These are phyloP conservation scores for Actinernus sp. DNA, from an alignment of 92 coral and sea anemone genomes.

Conservation along the genomic window DNA sequence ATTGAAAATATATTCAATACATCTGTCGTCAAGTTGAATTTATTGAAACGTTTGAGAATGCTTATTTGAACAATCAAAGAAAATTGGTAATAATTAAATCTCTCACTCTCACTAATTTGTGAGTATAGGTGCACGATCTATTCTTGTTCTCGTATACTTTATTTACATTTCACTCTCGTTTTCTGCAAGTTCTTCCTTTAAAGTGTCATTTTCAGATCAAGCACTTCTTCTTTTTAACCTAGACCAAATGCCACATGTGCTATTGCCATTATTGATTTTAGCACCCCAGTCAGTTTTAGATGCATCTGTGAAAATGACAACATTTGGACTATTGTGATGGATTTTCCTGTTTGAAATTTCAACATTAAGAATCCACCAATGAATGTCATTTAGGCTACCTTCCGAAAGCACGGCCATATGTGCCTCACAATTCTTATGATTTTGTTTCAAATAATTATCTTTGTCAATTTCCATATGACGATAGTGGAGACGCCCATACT, in stretches of 20 bases:
- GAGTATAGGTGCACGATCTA: no score
- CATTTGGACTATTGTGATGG: constrained; percentile 9
- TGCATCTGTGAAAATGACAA: constrained; percentile 47
- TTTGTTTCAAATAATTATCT: constrained; percentile 14
- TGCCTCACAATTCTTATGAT: constrained; percentile 40
- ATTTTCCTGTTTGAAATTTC: constrained; percentile 22
- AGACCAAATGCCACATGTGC: constrained; percentile 46
- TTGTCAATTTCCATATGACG: constrained; percentile 44
- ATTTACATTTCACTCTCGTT: no score
- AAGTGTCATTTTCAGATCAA: no score
- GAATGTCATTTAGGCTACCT: constrained; percentile 27
- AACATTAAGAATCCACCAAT: constrained; percentile 44
- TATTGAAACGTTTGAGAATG: no score
- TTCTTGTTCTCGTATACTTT: no score
- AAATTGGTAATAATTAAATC: no score
- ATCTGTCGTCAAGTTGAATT: no score
- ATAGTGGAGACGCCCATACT: constrained; percentile 50
- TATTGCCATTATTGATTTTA: constrained; percentile 18
- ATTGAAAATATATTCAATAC: no score
- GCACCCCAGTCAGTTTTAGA: constrained; percentile 68
- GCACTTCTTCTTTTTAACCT: constrained; percentile 4
- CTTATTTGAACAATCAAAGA: no score
- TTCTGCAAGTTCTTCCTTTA: no score
- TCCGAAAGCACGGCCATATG: constrained; percentile 21
- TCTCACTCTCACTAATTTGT: no score